These are phyloP conservation scores for Paralvinella palmiformis DNA, from an alignment of 1,140 invertebrate genomes.

Conservation along the genomic window DNA sequence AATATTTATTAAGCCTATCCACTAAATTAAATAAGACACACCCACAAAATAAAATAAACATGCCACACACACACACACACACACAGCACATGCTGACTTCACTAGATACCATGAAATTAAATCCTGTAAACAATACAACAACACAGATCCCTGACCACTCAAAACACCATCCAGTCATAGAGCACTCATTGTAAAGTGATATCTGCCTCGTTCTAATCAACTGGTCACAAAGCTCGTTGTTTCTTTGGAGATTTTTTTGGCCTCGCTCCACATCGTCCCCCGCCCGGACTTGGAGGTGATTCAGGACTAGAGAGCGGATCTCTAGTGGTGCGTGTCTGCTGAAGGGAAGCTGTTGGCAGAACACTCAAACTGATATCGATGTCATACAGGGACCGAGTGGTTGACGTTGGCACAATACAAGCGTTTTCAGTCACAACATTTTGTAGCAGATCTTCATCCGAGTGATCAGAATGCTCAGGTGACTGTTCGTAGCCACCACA, in stretches of 20 bases:
- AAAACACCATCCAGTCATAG: no score
- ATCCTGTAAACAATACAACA: no score
- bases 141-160: no score
- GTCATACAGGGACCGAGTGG: not conserved
- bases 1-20: no score
- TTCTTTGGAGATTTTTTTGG: not conserved
- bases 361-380: not conserved
- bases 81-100: no score
- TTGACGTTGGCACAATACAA: not conserved
- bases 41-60: no score
- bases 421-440: not conserved
- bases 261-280: not conserved
- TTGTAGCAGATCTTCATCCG: not conserved
- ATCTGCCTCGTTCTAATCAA: no score
- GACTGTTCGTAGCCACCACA: not conserved
- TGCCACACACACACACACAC: no score
- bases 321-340: not conserved
- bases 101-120: no score
- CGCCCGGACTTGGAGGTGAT: not conserved
- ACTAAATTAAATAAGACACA: no score
- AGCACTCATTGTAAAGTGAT: no score
- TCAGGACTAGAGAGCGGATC: not conserved
- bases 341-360: not conserved
- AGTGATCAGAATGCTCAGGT: not conserved
- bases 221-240: constrained; percentile 2